phyloP scores from a whole-genome alignment of 1,140 invertebrate species.

The Brachionus rotundiformis region DNA sequence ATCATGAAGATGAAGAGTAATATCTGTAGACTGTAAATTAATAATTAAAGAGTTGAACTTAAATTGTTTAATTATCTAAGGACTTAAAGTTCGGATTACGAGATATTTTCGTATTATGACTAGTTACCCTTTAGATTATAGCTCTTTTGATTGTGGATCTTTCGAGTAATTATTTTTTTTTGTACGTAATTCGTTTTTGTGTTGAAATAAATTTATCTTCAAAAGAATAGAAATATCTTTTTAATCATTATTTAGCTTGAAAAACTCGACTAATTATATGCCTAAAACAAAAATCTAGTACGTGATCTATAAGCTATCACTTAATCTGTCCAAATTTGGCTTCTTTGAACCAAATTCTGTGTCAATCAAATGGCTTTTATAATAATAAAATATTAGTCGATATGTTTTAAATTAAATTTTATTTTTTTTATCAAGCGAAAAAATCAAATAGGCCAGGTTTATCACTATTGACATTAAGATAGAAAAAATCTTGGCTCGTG shows the following conservation, averaged over 20 bases:
- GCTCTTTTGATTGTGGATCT: slow-evolving; percentile 43
- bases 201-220: slow-evolving; percentile 39
- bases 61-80: slow-evolving; percentile 40
- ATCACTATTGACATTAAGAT: background rate
- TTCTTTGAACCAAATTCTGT: background rate
- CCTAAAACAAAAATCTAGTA: background rate
- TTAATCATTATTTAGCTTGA: background rate
- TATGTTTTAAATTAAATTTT: slow-evolving; percentile 13
- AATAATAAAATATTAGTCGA: slow-evolving; percentile 7
- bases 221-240: slow-evolving; percentile 36
- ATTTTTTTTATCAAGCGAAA: background rate
- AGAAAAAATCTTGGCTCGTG: background rate
- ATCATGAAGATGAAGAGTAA: slow-evolving; percentile 45
- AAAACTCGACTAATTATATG: slow-evolving; percentile 3
- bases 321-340: background rate
- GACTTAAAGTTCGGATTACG: slow-evolving; percentile 42
- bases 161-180: slow-evolving; percentile 47
- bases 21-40: background rate
- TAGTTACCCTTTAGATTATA: slow-evolving; percentile 32
- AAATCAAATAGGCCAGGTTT: background rate
- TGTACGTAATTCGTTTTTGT: slow-evolving; percentile 22
- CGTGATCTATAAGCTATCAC: background rate
- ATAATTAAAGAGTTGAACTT: slow-evolving; percentile 18
- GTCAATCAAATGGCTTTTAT: background rate
- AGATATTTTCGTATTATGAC: slow-evolving; percentile 14